Base-by-base conservation (phyloP, 2,113 vertebrate species). In the Ptilonorhynchus violaceus region DNA sequence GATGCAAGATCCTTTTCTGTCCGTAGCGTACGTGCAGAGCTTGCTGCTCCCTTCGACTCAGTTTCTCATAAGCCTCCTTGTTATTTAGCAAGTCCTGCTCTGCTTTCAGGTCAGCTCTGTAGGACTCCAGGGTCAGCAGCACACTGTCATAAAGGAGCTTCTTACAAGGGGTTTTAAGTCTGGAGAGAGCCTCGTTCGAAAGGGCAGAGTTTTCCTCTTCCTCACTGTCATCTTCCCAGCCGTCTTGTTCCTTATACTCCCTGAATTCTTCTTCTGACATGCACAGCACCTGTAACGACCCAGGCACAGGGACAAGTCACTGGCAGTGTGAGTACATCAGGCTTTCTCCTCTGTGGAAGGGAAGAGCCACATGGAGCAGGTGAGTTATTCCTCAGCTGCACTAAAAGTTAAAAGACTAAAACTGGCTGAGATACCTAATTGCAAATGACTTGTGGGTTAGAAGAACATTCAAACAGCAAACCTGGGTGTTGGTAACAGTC, bases 21-120 rank as follows among this genome's bases (percentile, higher is more conserved):
- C 99, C 99, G 0, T 98, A 98, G 47, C 99, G 98, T 49, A 99
- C 99, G 0, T 99, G 98, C 93, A 99, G 95, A 1, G 99, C 99
- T 19, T 98, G 98, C 88, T 97, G 98, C 94, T 99, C 98, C 75
- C 99, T 97, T 68, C 81, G 92, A 82, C 96, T 98, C 78, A 99
- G 98, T 37, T 89, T 92, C 24, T 85, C 62, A 2, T 98, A 97
- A 9, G 77, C 95, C 13, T 88, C 98, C 37, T 95, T 59, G 47
- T 99, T 95, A 21, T 94, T 93, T 6, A 99, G 96, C 90, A 98
- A 52, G 13, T 74, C 95, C 60, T 97, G 96, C 41, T 99, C 99
- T 0, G 84, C 59, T 83, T 98, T 97, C 86, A 98, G 13, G 63
- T 97, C 97, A 19, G 97, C 97, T 13, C 93, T 15, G 5, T 98